Conservation (phyloP, 2,113 vertebrate genomes). For the Aegotheles bennettii region DNA sequence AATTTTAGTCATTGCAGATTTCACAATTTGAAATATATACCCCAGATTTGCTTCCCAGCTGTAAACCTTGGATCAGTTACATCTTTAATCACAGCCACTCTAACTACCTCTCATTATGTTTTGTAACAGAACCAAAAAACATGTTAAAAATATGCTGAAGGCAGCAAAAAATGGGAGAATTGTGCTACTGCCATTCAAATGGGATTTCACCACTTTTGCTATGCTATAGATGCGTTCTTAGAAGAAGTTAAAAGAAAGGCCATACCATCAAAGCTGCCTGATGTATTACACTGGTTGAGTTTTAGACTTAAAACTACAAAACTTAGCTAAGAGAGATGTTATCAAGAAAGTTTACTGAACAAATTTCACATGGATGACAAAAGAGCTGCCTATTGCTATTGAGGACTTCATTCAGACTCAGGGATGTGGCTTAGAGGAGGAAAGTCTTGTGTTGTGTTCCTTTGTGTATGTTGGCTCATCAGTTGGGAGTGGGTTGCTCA, state of each 20-base stretch:
- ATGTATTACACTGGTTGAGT: not conserved
- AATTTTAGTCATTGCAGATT: not conserved
- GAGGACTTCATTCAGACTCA: not conserved
- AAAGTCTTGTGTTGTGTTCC: not conserved
- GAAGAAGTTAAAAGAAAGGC: not conserved
- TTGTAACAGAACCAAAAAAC: not conserved
- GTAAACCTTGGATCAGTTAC: not conserved
- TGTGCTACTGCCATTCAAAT: not conserved
- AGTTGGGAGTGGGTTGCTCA: not conserved
- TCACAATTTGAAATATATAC: not conserved
- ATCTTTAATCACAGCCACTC: not conserved
- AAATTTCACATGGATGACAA: rapidly evolving
- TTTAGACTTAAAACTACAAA: not conserved
- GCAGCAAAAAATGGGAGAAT: not conserved
- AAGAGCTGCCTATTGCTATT: not conserved
- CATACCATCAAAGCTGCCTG: not conserved
- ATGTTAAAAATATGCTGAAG: not conserved
- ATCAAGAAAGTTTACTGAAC: not conserved
- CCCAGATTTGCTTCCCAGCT: not conserved
- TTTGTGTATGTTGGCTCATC: not conserved
- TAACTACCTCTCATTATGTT: not conserved
- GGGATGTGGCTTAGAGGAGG: not conserved
- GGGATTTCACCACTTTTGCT: not conserved
- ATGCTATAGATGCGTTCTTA: not conserved
- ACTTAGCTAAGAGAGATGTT: not conserved